These are phyloP conservation scores for Oreotrochilus melanogaster DNA, from an alignment of 2,113 vertebrate genomes.

Conservation along the genomic window DNA sequence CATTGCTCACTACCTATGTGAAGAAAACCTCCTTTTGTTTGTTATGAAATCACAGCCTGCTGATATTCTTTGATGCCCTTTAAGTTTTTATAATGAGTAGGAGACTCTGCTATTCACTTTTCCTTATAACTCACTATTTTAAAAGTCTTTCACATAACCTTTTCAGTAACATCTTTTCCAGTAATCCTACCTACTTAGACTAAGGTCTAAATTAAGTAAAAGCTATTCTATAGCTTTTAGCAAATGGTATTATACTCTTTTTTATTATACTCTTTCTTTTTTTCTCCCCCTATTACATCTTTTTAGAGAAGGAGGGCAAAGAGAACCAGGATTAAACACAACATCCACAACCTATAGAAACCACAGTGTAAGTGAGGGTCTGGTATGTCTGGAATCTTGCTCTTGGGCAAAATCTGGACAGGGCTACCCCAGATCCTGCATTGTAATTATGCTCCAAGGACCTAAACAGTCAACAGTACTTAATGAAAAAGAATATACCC, in stretches of 20 bases:
- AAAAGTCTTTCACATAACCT: background rate
- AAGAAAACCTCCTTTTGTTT: slow-evolving; percentile 24
- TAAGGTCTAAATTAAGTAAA: background rate
- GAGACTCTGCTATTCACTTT: background rate
- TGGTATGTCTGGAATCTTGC: background rate
- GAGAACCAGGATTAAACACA: background rate
- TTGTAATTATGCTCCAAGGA: background rate
- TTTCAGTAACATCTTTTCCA: background rate
- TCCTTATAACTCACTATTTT: background rate
- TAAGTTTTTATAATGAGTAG: background rate
- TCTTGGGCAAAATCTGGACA: background rate
- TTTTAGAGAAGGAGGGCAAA: background rate
- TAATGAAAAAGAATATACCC: background rate
- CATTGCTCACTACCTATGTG: background rate
- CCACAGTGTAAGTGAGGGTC: background rate
- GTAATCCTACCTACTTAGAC: background rate
- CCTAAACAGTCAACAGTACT: background rate
- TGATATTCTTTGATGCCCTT: background rate
- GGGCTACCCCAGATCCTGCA: background rate
- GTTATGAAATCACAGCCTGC: background rate
- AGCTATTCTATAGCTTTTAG: background rate
- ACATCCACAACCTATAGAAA: background rate
- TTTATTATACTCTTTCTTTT: background rate
- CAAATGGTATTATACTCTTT: background rate
- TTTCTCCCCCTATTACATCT: background rate